These are phyloP conservation scores for Cyrtodaria siliqua DNA, from an alignment of 2,888 invertebrate species.

Conservation along the genomic window DNA sequence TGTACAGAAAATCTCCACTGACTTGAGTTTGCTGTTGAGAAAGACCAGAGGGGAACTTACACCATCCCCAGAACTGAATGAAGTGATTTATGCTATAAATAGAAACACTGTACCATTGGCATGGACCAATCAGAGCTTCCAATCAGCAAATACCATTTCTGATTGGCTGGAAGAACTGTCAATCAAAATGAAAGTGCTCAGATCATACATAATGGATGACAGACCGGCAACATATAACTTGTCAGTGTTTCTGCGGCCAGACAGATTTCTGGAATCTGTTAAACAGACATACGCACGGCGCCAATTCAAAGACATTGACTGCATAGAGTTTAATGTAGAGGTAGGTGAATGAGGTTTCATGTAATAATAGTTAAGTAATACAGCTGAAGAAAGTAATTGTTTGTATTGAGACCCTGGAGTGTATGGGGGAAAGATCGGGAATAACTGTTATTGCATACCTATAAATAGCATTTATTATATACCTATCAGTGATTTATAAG, in stretches of 20 bases:
- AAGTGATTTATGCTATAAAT: slow-evolving; percentile 73
- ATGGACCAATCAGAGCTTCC: slow-evolving; percentile 77
- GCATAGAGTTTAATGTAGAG: slow-evolving; percentile 76
- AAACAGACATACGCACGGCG: slow-evolving; percentile 79
- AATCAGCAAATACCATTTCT: slow-evolving; percentile 67
- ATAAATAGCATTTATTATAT: no score
- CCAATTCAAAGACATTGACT: slow-evolving; percentile 79
- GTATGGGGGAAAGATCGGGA: no score
- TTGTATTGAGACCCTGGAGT: no score
- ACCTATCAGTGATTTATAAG: no score
- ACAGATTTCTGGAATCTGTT: slow-evolving; percentile 78
- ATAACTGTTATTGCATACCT: no score
- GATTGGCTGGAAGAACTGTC: slow-evolving; percentile 76
- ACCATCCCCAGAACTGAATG: slow-evolving; percentile 63
- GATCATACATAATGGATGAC: slow-evolving; percentile 64
- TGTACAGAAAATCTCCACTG: slow-evolving; percentile 67
- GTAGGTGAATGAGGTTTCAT: no score
- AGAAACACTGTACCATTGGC: slow-evolving; percentile 73
- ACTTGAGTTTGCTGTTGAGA: slow-evolving; percentile 69
- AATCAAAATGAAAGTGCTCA: slow-evolving; percentile 61
- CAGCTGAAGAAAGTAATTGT: no score
- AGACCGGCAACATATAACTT: slow-evolving; percentile 71
- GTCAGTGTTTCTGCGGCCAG: slow-evolving; percentile 79
- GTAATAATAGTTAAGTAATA: no score
- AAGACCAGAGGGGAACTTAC: slow-evolving; percentile 71